A percentile compares a stretch with the other conserved stretches of the same genome.
Evolutionary conservation across 2,888 invertebrate species (phyloP).

Genomic region (Ennomos quercinarius): DNA sequence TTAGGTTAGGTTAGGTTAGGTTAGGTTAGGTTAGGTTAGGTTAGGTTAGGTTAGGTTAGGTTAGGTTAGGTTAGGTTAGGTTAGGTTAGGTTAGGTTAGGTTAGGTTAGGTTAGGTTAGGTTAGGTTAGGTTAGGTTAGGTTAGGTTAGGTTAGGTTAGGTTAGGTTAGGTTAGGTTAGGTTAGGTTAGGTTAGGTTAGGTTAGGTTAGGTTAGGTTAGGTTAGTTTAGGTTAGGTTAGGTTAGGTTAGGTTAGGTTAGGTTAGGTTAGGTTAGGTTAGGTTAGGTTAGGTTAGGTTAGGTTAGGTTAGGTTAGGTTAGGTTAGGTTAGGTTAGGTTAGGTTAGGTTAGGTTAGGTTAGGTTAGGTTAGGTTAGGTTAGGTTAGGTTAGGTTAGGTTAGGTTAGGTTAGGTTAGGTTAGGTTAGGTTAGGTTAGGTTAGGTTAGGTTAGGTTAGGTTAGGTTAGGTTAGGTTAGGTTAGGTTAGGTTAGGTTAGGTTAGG

Average conservation of each 20-base stretch:
- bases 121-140: constrained; percentile 34
- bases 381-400: constrained; percentile 19
- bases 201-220: constrained; percentile 17
- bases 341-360: constrained; percentile 19
- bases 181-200: constrained; percentile 17
- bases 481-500: constrained; percentile 27
- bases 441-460: constrained; percentile 19
- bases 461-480: constrained; percentile 24
- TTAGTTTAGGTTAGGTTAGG: constrained; percentile 16
- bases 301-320: constrained; percentile 29
- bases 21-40: constrained; percentile 17
- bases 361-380: constrained; percentile 19
- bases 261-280: constrained; percentile 25
- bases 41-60: constrained; percentile 19
- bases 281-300: constrained; percentile 16
- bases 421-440: constrained; percentile 19
- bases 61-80: constrained; percentile 19
- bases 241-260: constrained; percentile 17
- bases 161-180: constrained; percentile 16
- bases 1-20: constrained; percentile 11
- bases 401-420: constrained; percentile 19
- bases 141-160: constrained; percentile 19
- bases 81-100: constrained; percentile 19
- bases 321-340: constrained; percentile 19
- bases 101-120: constrained; percentile 25